Base-by-base conservation (phyloP, 2,888 invertebrate species). In the Andrena marginata region DNA sequence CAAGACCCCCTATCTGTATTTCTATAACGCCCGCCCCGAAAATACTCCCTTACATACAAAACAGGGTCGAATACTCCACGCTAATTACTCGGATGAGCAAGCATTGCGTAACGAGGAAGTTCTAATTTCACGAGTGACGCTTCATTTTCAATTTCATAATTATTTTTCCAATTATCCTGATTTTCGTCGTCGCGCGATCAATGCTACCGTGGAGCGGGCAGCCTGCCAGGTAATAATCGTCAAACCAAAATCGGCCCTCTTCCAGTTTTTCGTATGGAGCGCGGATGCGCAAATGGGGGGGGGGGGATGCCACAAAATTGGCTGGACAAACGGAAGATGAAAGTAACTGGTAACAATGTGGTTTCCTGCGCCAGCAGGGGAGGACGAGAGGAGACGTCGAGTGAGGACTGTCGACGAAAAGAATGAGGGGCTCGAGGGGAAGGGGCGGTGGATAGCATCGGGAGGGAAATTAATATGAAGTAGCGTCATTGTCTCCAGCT, bases 381-480 rank as follows among this genome's bases (percentile, higher is more conserved):
- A 31, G 33, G 35, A 73, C 33, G 73, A 71, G 68, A 59, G 56
- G 65, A 64, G 51, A 71, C 51, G 65, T 59, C 60, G 67, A 71
- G 82, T 35, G 75, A 68, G 76, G 74, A 31, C 63, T 42, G 77
- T 64, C 75, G 62, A 74, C 76, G 72, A 80, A 80, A 86, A 85
- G 79, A 77, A 80, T 82, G 77, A 75, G 77, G 78, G 82, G 26
- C 16, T 63, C 77, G 59, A 65, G 70, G 71, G 80, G 76, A 83
- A 83, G 77, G 75, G 79, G 80, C 76, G 71, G 75, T 74, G 82
- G 73, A 65, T 62, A 64, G 63, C 49, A 84, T 78, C 86, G 81
- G 80, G 68, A 86, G 89, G 88, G 88, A 90, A 89, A 90, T 92
- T 91, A 92, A 91, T 92, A 91, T 90, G 86, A 87, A 88, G 89